Conservation (phyloP, 2,113 vertebrate species). For the Caranx ignobilis region DNA sequence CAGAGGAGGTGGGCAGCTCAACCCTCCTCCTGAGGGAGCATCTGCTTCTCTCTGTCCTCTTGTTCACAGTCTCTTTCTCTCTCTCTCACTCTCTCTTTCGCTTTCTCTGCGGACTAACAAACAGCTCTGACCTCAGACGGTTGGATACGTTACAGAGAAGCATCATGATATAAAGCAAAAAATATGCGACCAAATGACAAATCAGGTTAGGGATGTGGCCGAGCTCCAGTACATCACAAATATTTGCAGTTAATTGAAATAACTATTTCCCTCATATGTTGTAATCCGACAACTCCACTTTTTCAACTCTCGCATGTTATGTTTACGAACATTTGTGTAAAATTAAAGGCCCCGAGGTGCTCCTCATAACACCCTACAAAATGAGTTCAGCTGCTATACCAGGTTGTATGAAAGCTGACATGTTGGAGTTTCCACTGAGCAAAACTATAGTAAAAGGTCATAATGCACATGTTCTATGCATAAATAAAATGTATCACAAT, state of each 20-base stretch:
- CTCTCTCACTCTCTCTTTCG: slow-evolving; percentile 23
- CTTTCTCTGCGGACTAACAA: slow-evolving; percentile 63
- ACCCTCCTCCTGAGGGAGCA: slow-evolving; percentile 82
- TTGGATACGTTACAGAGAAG: slow-evolving; percentile 71
- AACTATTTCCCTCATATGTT: slow-evolving; percentile 15
- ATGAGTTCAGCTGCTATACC: slow-evolving; percentile 21
- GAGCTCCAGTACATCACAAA: slow-evolving; percentile 40
- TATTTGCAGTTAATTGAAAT: slow-evolving; percentile 48
- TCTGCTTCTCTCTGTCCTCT: slow-evolving; percentile 78
- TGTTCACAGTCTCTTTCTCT: slow-evolving; percentile 38
- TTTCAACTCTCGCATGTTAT: slow-evolving; percentile 27
- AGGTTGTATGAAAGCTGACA: background rate
- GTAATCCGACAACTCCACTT: slow-evolving; percentile 40
- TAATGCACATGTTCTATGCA: no score
- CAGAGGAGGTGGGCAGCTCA: slow-evolving; percentile 60
- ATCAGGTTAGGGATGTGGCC: slow-evolving; percentile 65
- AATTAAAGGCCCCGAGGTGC: slow-evolving; percentile 36
- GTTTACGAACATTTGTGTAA: slow-evolving; percentile 23
- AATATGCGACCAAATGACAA: slow-evolving; percentile 65
- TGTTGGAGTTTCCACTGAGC: background rate
- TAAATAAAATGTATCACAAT: background rate
- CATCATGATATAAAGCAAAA: slow-evolving; percentile 70
- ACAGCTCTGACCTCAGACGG: slow-evolving; percentile 74
- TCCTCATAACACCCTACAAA: slow-evolving; percentile 11
- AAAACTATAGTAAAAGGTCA: background rate